phyloP scores from a whole-genome alignment of 2,888 invertebrate genomes.

The Anoplius nigerrimus region DNA sequence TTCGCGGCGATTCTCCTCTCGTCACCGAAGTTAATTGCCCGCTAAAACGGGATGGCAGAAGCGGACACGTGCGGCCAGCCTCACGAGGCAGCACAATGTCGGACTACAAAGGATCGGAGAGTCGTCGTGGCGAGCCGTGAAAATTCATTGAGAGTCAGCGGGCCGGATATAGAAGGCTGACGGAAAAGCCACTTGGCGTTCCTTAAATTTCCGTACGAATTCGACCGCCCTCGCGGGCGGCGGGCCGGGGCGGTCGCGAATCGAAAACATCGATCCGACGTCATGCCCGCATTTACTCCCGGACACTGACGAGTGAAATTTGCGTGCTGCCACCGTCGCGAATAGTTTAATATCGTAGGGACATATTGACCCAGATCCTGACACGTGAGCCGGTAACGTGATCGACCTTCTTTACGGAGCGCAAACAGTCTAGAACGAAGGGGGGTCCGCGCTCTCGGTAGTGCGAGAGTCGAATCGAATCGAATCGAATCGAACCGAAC shows the following conservation, averaged over 20 bases:
- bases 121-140: too few species aligned
- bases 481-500: conserved; percentile 8
- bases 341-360: conserved; percentile 54
- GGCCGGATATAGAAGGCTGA: too few species aligned
- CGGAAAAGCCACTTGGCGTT: too few species aligned
- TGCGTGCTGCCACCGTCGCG: conserved; percentile 34
- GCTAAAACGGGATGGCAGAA: too few species aligned
- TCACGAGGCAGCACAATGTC: too few species aligned
- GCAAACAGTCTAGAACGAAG: conserved; percentile 10
- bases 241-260: not conserved
- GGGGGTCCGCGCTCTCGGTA: conserved; percentile 26
- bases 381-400: conserved; percentile 57
- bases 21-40: too few species aligned
- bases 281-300: not conserved
- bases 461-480: conserved; percentile 9
- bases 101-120: too few species aligned
- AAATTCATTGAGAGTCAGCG: too few species aligned
- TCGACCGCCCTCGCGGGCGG: too few species aligned
- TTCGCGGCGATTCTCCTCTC: too few species aligned
- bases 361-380: conserved; percentile 64
- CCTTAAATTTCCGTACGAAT: too few species aligned
- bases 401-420: conserved; percentile 51
- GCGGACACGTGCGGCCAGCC: too few species aligned
- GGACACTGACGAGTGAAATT: conserved; percentile 28
- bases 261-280: conserved; percentile 17